These are phyloP conservation scores for Anneissia japonica DNA, from an alignment of 35 echinoderm and acorn worm genomes.

Conservation along the genomic window DNA sequence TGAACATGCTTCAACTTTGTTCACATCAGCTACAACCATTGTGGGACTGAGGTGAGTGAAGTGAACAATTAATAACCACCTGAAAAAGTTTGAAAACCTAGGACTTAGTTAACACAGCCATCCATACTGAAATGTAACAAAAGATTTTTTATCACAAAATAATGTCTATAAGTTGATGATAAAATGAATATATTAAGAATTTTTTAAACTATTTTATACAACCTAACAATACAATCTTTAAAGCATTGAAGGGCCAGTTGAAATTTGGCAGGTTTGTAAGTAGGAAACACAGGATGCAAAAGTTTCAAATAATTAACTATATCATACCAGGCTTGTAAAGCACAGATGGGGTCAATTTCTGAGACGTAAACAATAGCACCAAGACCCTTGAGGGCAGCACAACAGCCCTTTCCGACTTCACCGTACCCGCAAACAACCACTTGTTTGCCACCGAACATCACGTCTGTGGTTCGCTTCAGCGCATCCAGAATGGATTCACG, in stretches of 20 bases:
- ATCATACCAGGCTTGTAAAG: slow-evolving; percentile 89
- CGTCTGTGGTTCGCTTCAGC: slow-evolving; percentile 90
- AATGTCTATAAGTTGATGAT: too few relatives aligned
- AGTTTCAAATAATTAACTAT: not conserved
- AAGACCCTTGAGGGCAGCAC: slow-evolving; percentile 91
- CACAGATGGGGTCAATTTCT: slow-evolving; percentile 97
- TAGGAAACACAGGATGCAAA: too few relatives aligned
- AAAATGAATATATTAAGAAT: too few relatives aligned
- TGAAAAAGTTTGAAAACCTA: too few relatives aligned
- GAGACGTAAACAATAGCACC: slow-evolving; percentile 89
- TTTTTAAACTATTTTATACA: too few relatives aligned
- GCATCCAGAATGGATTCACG: slow-evolving; percentile 91
- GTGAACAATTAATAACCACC: too few relatives aligned
- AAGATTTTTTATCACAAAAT: too few relatives aligned
- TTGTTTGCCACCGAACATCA: slow-evolving; percentile 99
- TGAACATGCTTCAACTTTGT: not conserved
- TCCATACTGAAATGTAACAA: too few relatives aligned
- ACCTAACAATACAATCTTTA: too few relatives aligned
- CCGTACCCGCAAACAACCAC: slow-evolving; percentile 82
- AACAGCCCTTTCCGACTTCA: slow-evolving; percentile 95
- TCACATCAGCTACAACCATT: not conserved
- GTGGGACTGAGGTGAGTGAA: not conserved
- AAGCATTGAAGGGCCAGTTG: too few relatives aligned
- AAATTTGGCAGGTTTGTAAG: too few relatives aligned
- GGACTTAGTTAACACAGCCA: too few relatives aligned